Evolutionary conservation across 2,888 invertebrate species (phyloP), one percentile per base, ranked within the genome.

Genomic region (Notodonta dromedarius): DNA sequence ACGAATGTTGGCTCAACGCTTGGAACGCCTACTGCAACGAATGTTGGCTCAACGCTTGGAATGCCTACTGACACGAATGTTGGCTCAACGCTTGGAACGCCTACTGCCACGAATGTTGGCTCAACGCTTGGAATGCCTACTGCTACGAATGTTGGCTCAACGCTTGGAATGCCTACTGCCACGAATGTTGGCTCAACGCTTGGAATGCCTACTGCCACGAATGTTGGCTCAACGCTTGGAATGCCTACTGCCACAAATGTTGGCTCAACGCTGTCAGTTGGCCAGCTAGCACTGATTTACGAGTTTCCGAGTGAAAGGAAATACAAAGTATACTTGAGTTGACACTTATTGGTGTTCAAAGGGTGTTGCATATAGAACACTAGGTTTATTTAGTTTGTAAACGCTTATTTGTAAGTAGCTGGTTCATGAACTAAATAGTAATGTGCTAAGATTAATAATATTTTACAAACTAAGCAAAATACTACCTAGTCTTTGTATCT

Each of bases 321-420:
- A 51, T 51, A 54, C 54, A 54, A 54, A 54, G 54, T 54, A 39
- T 32, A 12, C 54, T 54, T 6, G 39, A 54, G 13, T 24, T 39
- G 54, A 13, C 54, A 54, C 39, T 12, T 54, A 52, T 24, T 52
- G 52, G 9, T 14, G 11, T 13, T n/a, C n/a, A n/a, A n/a, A n/a
- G n/a, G 42, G 9, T 42, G 12, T 42, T 40, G 8, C 9, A 11
- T 42, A 42, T 11, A 11, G 4, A 42, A 11, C 9, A 42, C 9
- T 42, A 40, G 9, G 12, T 11, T 42, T 11, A 11, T 4, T 42
- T 12, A 11, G 42, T 42, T 42, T 42, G 42, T 42, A 42, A 9
- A 35, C 35, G 35, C 35, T 35, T 35, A 4, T 4, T 35, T 35
- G 7, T 35, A 35, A 35, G 4, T 35, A 35, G 7, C 35, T 24